Conservation (phyloP, 1,140 invertebrate species). For the Adelges cooleyi region DNA sequence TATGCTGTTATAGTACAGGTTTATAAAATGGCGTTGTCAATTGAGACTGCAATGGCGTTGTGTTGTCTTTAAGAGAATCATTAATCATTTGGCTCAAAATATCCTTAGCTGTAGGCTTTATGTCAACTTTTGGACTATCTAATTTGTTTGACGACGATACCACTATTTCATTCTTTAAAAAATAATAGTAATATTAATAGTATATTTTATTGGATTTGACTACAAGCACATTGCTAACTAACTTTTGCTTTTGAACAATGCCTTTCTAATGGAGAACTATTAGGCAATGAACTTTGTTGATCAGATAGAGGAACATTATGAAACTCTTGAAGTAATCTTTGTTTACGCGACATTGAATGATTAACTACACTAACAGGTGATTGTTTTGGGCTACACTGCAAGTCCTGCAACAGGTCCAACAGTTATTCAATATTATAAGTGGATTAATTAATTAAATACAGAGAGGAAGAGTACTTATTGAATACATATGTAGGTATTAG, state of each 20-base stretch:
- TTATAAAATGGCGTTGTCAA: constrained; percentile 20
- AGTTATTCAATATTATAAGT: no score
- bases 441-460: no score
- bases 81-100: constrained; percentile 40
- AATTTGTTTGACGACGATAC: background rate
- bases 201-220: no score
- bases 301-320: background rate
- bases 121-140: constrained; percentile 29
- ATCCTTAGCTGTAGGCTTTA: constrained; percentile 38
- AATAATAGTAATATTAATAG: no score
- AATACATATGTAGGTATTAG: no score
- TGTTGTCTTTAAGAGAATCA: constrained; percentile 30
- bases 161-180: constrained; percentile 2
- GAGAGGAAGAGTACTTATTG: no score
- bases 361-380: background rate
- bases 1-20: background rate
- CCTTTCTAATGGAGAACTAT: background rate
- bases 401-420: constrained; percentile 15
- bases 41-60: constrained; percentile 1
- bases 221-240: background rate
- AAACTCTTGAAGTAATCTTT: constrained; percentile 27
- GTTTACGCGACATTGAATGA: constrained; percentile 20
- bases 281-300: background rate
- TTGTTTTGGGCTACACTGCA: background rate
- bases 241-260: constrained; percentile 10